A percentile compares a stretch with the other conserved stretches of the same genome.
phyloP scores from a whole-genome alignment of 2,113 vertebrate genomes.

The mouse (Mus musculus) region GRCm39 chr6:139939001-139939500 shows the following conservation, averaged over 20 bases:
- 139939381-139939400: background rate
- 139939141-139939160: conserved; percentile 17
- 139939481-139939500: background rate
- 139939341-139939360: conserved; percentile 30
- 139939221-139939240: background rate
- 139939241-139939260: background rate
- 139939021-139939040: background rate
- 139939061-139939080: background rate
- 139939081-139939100: background rate
- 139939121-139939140: background rate
- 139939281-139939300: conserved; percentile 15
- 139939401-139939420: background rate
- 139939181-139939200: background rate
- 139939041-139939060: background rate
- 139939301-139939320: background rate
- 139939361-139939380: background rate
- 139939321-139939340: background rate
- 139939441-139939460: too few species aligned
- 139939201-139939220: background rate
- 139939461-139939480: background rate
- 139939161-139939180: conserved; percentile 38
- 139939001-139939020: background rate
- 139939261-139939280: background rate
- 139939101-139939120: conserved; percentile 18
- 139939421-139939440: background rate